These are phyloP conservation scores for Cecropterus lyciades DNA, from an alignment of 1,140 invertebrate genomes.

Conservation along the genomic window DNA sequence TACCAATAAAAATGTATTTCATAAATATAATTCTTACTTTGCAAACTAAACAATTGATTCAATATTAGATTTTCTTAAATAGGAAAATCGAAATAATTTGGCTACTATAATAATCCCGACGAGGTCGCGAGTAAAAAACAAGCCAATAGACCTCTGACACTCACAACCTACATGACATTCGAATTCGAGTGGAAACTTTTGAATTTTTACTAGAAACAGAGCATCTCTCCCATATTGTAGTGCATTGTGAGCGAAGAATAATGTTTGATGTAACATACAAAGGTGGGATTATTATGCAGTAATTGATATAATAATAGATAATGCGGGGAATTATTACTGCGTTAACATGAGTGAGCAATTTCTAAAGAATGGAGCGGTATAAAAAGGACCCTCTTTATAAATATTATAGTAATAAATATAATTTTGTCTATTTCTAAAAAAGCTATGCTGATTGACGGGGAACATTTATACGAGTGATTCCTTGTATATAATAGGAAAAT, in stretches of 20 bases:
- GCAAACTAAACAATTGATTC: no score
- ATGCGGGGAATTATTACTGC: conserved; percentile 40
- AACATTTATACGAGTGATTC: no score
- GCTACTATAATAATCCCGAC: no score
- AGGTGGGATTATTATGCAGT: conserved; percentile 49
- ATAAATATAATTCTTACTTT: no score
- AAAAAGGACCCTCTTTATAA: not conserved
- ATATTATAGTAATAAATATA: not conserved
- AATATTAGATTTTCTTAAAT: no score
- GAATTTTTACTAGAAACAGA: conserved; percentile 64
- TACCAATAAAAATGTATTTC: no score
- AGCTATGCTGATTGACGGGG: not conserved
- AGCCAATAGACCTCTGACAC: conserved; percentile 38
- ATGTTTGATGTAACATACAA: conserved; percentile 55
- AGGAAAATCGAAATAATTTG: no score
- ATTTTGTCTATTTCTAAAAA: not conserved
- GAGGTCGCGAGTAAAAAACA: no score
- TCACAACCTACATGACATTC: conserved; percentile 33
- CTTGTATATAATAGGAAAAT: no score
- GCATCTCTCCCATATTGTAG: conserved; percentile 48
- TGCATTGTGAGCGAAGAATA: conserved; percentile 44
- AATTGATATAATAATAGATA: conserved; percentile 53
- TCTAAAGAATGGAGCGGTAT: not conserved
- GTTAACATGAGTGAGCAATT: conserved; percentile 40
- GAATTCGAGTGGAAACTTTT: conserved; percentile 49